Conservation (phyloP, 2,888 invertebrate genomes). For the Conus canariensis region DNA sequence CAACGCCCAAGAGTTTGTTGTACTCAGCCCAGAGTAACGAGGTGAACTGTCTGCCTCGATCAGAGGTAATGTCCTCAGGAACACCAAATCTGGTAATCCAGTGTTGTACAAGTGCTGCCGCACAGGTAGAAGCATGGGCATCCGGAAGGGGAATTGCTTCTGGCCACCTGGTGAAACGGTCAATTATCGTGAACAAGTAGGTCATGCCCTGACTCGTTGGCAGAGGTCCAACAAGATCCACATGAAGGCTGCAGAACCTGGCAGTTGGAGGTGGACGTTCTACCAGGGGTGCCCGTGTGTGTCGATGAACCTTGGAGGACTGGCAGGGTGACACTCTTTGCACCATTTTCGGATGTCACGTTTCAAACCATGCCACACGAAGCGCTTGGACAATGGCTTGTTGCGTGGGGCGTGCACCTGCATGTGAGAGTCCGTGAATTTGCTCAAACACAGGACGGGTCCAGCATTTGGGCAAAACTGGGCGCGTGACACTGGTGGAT, state of each 20-base stretch:
- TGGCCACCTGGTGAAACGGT: slow-evolving; percentile 35
- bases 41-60: slow-evolving; percentile 40
- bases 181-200: slow-evolving; percentile 36
- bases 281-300: slow-evolving; percentile 36
- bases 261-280: slow-evolving; percentile 19
- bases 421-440: slow-evolving; percentile 39
- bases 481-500: not conserved
- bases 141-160: slow-evolving; percentile 40
- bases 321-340: not conserved
- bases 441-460: slow-evolving; percentile 31
- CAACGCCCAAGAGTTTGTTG: slow-evolving; percentile 38
- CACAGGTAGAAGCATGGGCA: slow-evolving; percentile 33
- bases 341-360: slow-evolving; percentile 42
- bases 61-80: slow-evolving; percentile 41
- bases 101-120: slow-evolving; percentile 35
- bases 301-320: slow-evolving; percentile 33
- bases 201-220: slow-evolving; percentile 29
- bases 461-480: slow-evolving; percentile 38
- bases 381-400: slow-evolving; percentile 41
- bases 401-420: slow-evolving; percentile 38
- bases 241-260: slow-evolving; percentile 38
- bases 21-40: slow-evolving; percentile 36
- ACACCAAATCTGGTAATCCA: slow-evolving; percentile 43
- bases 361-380: slow-evolving; percentile 43
- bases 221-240: slow-evolving; percentile 30